A percentile compares a stretch with the other conserved stretches of the same genome.
phyloP scores from a whole-genome alignment of 2,888 invertebrate species.

The Thera britannica region DNA sequence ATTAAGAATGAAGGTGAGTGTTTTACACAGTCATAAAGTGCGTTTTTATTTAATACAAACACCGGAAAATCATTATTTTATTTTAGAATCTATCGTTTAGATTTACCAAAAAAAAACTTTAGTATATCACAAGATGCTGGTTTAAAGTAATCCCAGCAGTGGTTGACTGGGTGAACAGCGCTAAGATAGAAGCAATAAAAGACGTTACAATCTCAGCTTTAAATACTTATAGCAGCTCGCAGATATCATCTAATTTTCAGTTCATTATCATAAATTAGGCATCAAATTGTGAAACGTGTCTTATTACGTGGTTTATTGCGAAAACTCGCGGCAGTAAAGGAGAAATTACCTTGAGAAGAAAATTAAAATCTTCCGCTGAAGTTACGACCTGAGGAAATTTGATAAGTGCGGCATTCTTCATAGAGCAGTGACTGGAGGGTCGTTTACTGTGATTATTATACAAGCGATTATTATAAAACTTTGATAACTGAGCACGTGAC shows the following conservation, averaged over 20 bases:
- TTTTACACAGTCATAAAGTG: too few relatives aligned
- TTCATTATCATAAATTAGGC: slow-evolving; percentile 44
- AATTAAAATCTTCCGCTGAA: slow-evolving; percentile 22
- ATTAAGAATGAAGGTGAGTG: too few relatives aligned
- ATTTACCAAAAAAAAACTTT: too few relatives aligned
- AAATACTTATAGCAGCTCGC: neutral
- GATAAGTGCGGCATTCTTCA: slow-evolving; percentile 22
- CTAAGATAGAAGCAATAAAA: slow-evolving; percentile 3
- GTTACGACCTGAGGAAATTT: slow-evolving; percentile 26
- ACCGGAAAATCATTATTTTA: too few relatives aligned
- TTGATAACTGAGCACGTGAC: neutral
- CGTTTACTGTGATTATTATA: slow-evolving; percentile 4
- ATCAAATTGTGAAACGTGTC: slow-evolving; percentile 41
- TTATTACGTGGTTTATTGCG: slow-evolving; percentile 40
- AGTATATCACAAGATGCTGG: too few relatives aligned
- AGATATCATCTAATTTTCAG: slow-evolving; percentile 37
- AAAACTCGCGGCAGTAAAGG: slow-evolving; percentile 34
- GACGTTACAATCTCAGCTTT: slow-evolving; percentile 11
- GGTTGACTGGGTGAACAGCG: neutral
- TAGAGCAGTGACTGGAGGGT: slow-evolving; percentile 2
- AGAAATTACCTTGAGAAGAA: slow-evolving; percentile 33
- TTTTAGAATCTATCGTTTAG: too few relatives aligned
- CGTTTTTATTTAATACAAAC: too few relatives aligned
- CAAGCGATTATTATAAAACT: slow-evolving; percentile 1
- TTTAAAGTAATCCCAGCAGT: neutral